Base-by-base conservation (phyloP, 2,113 vertebrate genomes). In the Indicator maculatus region DNA sequence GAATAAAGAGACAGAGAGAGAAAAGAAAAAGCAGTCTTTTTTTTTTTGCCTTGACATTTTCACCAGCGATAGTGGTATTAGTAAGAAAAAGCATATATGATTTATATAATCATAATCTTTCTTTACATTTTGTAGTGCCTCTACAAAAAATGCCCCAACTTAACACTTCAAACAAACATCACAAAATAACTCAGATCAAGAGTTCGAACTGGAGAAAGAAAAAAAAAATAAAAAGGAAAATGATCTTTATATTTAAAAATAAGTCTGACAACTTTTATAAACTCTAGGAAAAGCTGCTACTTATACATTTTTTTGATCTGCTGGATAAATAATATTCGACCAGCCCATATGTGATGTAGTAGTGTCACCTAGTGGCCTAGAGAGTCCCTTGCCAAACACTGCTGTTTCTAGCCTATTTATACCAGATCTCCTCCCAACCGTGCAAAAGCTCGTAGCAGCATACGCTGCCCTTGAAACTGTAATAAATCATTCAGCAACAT, bases 391-490 rank as follows among this genome's bases (percentile, higher is more conserved):
- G 15, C 15, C 11, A 4, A 31, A 3, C 12, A 3, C 0, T 9
- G 7, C 6, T 24, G 41, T 24, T 31, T 7, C 16, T 16, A 1
- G 16, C 1, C 24, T 26, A 5, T 55, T 30, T 19, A 0, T 5
- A 23, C 14, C 9, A 24, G 14, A 13, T 16, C 3, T 1, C 27
- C 11, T 63, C 7, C 26, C 9, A 13, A 3, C 12, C 7, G 0
- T 9, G 4, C 8, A 75, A 58, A 21, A 19, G 7, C 18, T 20
- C 1, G 0, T 4, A 24, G 71, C 20, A 30, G 23, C n/a, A 16
- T 55, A 26, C 6, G 12, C 38, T 60, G 6, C 26, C 8, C 8
- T 12, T 4, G 67, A 45, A n/a, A 18, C 11, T 53, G 33, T 59
- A 65, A 67, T 39, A 72, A 79, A 82, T 52, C 27, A n/a, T 50